Conservation (phyloP, 64 coral and sea anemone genomes). For the Catalaphyllia jardinei region DNA sequence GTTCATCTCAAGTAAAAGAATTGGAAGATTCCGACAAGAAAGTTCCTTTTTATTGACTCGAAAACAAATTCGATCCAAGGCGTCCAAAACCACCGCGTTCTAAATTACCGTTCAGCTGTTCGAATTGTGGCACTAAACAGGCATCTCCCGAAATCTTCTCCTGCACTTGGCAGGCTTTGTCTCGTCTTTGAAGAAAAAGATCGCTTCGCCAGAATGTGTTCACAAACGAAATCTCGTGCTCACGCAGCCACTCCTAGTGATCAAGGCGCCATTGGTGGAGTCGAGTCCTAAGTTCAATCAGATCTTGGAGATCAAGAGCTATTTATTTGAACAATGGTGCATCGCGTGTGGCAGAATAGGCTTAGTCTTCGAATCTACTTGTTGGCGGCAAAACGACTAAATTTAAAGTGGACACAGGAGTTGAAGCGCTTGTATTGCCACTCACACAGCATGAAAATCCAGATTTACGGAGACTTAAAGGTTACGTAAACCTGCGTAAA, state of each 20-base stretch:
- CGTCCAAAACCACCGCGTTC: background rate
- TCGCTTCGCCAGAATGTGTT: background rate
- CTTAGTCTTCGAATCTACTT: background rate
- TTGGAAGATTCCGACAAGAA: conserved; percentile 2
- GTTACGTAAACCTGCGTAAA: too few species aligned
- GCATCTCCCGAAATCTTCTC: conserved; percentile 31
- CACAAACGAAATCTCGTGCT: background rate
- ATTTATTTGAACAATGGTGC: background rate
- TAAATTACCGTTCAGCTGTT: conserved; percentile 39
- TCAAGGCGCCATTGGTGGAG: conserved; percentile 12
- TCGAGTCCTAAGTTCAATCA: background rate
- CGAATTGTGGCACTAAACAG: conserved; percentile 64
- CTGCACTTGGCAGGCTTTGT: conserved; percentile 37
- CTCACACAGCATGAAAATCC: too few species aligned
- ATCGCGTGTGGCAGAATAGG: background rate
- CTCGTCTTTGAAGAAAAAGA: background rate
- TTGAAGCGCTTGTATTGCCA: too few species aligned
- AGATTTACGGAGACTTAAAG: too few species aligned
- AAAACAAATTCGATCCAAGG: background rate
- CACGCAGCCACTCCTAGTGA: background rate
- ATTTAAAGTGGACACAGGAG: conserved; percentile 51
- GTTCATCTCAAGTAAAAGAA: background rate
- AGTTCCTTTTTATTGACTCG: background rate
- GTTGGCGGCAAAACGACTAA: background rate
- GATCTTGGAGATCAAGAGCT: background rate